These are phyloP conservation scores for Danio jaintianensis DNA, from an alignment of 2,797 vertebrate genomes.

Conservation along the genomic window DNA sequence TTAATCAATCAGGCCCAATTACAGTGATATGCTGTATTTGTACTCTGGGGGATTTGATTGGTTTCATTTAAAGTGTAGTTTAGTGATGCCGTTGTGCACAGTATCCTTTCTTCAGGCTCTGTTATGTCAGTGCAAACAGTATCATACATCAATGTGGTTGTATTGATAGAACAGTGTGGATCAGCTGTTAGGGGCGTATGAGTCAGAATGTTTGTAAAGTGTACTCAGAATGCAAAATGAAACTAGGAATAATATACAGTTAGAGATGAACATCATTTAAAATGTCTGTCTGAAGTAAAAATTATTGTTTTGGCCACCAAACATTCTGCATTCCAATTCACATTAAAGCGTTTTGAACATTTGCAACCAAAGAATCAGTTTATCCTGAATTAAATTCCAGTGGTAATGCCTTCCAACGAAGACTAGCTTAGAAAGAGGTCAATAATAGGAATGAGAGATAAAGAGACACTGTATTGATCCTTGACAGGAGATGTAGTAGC, in stretches of 20 bases:
- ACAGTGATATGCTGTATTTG: conserved; percentile 20
- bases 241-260: conserved; percentile 63
- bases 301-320: conserved; percentile 74
- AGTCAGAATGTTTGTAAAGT: background rate
- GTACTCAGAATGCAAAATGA: conserved; percentile 45
- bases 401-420: background rate
- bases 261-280: conserved; percentile 74
- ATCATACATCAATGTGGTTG: background rate
- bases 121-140: background rate
- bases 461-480: background rate
- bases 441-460: conserved; percentile 4
- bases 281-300: conserved; percentile 70
- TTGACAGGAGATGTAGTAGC: background rate
- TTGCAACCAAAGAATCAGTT: conserved; percentile 81
- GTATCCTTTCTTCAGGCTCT: conserved; percentile 1
- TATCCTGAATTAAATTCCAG: conserved; percentile 62
- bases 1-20: conserved; percentile 53
- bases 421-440: background rate
- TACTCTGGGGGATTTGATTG: conserved; percentile 16
- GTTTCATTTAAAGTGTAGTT: conserved; percentile 30
- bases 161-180: background rate
- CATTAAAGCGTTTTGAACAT: conserved; percentile 77
- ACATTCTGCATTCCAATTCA: conserved; percentile 80
- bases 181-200: background rate
- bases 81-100: background rate